phyloP scores from a whole-genome alignment of 2,888 invertebrate genomes.

The Microplitis manilae region DNA sequence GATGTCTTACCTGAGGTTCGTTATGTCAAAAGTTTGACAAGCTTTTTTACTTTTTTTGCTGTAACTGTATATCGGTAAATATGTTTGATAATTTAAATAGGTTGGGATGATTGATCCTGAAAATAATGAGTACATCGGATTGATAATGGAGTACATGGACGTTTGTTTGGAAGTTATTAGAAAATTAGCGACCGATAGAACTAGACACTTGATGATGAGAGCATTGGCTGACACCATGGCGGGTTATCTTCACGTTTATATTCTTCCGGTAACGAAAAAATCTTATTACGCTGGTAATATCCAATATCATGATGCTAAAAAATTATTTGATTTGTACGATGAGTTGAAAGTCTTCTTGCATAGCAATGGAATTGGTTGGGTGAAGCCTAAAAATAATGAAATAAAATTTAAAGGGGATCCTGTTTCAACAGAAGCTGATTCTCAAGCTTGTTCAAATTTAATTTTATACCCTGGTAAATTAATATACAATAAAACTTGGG shows the following conservation, averaged over 20 bases:
- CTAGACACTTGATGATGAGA: conserved; percentile 63
- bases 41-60: background rate
- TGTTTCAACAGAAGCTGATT: conserved; percentile 52
- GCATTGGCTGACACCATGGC: conserved; percentile 74
- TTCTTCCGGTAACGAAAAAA: conserved; percentile 76
- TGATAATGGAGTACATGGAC: conserved; percentile 65
- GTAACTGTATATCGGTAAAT: background rate
- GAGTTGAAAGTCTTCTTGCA: conserved; percentile 75
- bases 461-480: conserved; percentile 17
- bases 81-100: conserved; percentile 46
- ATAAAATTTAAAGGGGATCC: conserved; percentile 41
- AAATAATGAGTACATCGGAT: conserved; percentile 62
- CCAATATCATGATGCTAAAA: conserved; percentile 74
- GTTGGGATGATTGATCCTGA: conserved; percentile 57
- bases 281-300: conserved; percentile 78
- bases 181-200: conserved; percentile 61
- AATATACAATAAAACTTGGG: background rate
- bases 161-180: conserved; percentile 61
- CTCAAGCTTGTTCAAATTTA: conserved; percentile 30
- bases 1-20: conserved; percentile 64
- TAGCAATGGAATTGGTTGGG: conserved; percentile 78
- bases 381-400: conserved; percentile 55
- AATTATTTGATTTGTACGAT: conserved; percentile 74
- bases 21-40: background rate
- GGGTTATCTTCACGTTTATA: conserved; percentile 76